These are phyloP conservation scores for Habropoda laboriosa DNA, from an alignment of 1,140 invertebrate genomes.

Conservation along the genomic window DNA sequence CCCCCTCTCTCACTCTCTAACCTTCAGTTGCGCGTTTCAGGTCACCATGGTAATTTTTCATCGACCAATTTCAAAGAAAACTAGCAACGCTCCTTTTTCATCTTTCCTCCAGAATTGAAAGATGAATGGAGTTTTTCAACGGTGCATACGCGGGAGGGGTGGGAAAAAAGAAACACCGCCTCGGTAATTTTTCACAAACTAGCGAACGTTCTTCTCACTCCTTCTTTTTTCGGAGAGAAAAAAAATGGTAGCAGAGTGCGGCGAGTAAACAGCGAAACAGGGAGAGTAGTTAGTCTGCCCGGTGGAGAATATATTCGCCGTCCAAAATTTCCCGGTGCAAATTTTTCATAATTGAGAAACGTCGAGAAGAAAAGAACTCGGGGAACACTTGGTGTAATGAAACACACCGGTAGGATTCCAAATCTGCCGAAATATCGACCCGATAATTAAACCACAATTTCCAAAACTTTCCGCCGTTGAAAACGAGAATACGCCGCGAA, in stretches of 20 bases:
- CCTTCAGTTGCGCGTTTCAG: neutral
- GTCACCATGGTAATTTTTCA: constrained; percentile 40
- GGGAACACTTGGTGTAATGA: no score
- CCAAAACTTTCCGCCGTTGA: no score
- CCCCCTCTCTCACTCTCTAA: neutral
- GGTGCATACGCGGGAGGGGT: neutral
- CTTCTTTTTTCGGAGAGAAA: neutral
- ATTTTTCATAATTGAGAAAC: neutral
- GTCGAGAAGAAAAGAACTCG: neutral
- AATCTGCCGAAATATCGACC: no score
- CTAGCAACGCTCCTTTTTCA: constrained; percentile 27
- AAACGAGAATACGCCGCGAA: no score
- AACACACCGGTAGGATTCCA: no score
- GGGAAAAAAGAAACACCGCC: constrained; percentile 1
- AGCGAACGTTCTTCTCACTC: neutral
- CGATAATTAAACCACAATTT: no score
- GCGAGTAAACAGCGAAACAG: neutral
- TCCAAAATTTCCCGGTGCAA: neutral
- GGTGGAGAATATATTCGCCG: neutral
- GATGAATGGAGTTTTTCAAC: constrained; percentile 42
- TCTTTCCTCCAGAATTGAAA: constrained; percentile 28
- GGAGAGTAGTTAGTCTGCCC: neutral
- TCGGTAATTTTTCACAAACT: constrained; percentile 32
- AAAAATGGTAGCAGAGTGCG: neutral
- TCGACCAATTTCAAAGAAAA: constrained; percentile 40